Evolutionary conservation across 2,113 vertebrate genomes (phyloP).

Genomic region (Corythaeola cristata): DNA sequence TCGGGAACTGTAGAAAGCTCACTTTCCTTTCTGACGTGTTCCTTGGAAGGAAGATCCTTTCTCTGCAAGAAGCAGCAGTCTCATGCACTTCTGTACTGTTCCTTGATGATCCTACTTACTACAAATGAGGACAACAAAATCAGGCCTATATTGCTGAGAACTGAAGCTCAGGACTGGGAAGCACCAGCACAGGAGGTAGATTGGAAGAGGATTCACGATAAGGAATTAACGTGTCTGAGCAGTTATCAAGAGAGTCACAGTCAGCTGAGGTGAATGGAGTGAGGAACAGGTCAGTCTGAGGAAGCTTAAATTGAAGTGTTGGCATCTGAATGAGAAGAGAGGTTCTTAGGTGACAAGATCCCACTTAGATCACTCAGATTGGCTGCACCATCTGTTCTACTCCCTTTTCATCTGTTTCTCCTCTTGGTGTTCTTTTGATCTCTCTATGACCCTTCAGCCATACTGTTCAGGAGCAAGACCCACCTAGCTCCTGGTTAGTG

Average conservation of each 20-base stretch:
- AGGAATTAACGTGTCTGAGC: background rate
- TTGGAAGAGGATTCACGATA: background rate
- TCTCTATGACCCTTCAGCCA: background rate
- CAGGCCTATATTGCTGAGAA: background rate
- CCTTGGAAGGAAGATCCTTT: background rate
- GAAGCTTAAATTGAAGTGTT: background rate
- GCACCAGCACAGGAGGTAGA: background rate
- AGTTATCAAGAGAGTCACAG: background rate
- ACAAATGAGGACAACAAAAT: background rate
- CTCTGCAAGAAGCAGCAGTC: background rate
- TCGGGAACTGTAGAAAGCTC: background rate
- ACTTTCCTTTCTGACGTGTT: background rate
- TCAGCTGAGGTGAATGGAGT: background rate
- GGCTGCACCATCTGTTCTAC: background rate
- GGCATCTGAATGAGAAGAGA: background rate
- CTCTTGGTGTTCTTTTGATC: background rate
- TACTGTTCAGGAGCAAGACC: background rate
- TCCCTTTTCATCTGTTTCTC: background rate
- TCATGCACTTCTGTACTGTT: background rate
- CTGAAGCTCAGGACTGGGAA: background rate
- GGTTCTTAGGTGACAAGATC: background rate
- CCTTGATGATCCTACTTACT: background rate
- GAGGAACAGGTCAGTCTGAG: background rate
- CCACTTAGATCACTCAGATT: background rate
- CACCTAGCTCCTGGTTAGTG: rapidly evolving